Evolutionary conservation across 2,113 vertebrate genomes (phyloP).

Genomic region (Periophthalmus modestus): DNA sequence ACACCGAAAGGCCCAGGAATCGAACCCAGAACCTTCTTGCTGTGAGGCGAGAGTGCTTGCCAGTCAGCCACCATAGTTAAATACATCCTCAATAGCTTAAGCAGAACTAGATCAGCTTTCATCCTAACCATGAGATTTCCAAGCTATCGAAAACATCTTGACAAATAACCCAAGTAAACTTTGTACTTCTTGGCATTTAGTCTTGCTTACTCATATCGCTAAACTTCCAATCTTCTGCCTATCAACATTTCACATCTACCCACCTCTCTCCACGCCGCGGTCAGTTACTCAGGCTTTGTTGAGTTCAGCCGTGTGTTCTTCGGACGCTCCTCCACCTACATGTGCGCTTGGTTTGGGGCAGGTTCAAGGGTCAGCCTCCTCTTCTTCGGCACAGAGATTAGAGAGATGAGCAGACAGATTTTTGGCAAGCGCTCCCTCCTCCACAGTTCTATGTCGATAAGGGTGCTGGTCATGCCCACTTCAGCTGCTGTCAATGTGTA

Average conservation of each 20-base stretch:
- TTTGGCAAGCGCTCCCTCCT: conserved; percentile 54
- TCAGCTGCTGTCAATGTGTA: conserved; percentile 18
- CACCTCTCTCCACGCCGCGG: background rate
- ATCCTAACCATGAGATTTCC: no score
- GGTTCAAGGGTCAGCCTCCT: conserved; percentile 61
- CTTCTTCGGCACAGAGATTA: conserved; percentile 32
- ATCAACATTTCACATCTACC: background rate
- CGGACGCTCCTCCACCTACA: conserved; percentile 61
- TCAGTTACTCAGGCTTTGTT: background rate
- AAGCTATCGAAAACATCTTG: no score
- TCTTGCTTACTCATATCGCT: background rate
- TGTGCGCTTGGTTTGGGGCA: conserved; percentile 65
- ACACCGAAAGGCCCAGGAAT: no score
- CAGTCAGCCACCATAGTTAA: no score
- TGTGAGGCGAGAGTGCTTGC: no score
- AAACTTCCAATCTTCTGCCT: background rate
- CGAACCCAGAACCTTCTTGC: no score
- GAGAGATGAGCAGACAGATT: conserved; percentile 17
- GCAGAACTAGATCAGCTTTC: no score
- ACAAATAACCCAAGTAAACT: background rate
- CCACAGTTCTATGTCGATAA: conserved; percentile 27
- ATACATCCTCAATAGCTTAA: no score
- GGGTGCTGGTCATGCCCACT: conserved; percentile 22
- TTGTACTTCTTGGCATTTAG: background rate
- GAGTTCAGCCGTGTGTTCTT: conserved; percentile 46